Conservation (phyloP, 2,888 invertebrate genomes). For the Rhamphomyia laevipes region DNA sequence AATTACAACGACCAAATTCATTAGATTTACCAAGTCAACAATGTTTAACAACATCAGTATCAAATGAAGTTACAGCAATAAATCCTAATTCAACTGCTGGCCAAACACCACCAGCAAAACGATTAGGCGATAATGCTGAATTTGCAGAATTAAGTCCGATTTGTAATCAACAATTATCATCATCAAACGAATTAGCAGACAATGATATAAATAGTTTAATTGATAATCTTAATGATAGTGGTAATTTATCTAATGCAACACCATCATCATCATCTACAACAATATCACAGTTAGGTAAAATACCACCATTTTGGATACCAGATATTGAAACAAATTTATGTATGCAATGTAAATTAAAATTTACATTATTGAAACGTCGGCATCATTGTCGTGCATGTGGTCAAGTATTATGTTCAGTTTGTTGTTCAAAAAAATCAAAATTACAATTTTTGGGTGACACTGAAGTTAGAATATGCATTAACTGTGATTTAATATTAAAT, state of each 20-base stretch:
- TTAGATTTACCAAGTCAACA: conserved; percentile 25
- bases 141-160: not conserved
- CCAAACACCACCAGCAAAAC: conserved; percentile 26
- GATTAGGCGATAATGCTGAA: no score
- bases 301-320: conserved; percentile 78
- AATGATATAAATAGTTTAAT: no score
- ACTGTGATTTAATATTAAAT: conserved; percentile 50
- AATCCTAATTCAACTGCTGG: conserved; percentile 26
- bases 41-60: not conserved
- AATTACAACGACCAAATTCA: conserved; percentile 32
- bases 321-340: conserved; percentile 70
- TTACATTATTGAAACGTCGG: conserved; percentile 67
- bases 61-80: conserved; percentile 10
- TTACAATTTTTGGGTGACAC: conserved; percentile 56
- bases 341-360: conserved; percentile 69
- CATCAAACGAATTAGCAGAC: no score
- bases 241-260: conserved; percentile 16
- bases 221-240: not conserved
- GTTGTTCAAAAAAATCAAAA: conserved; percentile 59
- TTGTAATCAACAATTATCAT: no score
- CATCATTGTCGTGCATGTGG: conserved; percentile 86
- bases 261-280: conserved; percentile 18
- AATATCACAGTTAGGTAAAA: conserved; percentile 48
- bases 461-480: conserved; percentile 67
- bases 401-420: conserved; percentile 65